These are phyloP conservation scores for Micromussa lordhowensis DNA, from an alignment of 92 coral and sea anemone genomes.

Conservation along the genomic window DNA sequence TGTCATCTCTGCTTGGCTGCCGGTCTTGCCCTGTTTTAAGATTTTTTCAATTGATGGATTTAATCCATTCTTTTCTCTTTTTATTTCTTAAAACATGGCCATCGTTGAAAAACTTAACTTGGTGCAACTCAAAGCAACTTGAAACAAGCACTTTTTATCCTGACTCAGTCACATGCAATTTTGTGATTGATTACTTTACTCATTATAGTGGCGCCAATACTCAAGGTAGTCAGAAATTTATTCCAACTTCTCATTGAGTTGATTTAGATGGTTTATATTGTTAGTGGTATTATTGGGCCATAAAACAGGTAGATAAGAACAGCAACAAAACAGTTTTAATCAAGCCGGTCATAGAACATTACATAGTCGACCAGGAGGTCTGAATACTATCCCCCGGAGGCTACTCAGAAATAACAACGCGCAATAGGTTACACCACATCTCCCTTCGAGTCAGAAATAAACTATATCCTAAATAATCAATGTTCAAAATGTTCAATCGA, in stretches of 20 bases:
- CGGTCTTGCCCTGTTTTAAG: slow-evolving; percentile 52
- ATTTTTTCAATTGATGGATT: slow-evolving; percentile 49
- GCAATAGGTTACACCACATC: neutral
- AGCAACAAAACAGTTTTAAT: too few species aligned
- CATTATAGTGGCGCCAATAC: too few species aligned
- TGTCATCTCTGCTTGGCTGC: slow-evolving; percentile 41
- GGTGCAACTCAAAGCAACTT: too few species aligned
- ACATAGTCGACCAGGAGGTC: neutral
- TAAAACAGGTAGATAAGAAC: too few species aligned
- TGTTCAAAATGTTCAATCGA: neutral
- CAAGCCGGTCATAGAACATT: too few species aligned
- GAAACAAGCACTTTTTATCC: slow-evolving; percentile 17
- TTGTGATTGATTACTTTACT: slow-evolving; percentile 42
- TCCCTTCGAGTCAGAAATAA: neutral
- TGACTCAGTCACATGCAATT: slow-evolving; percentile 30
- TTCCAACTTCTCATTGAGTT: too few species aligned
- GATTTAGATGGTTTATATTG: too few species aligned
- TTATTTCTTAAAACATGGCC: too few species aligned
- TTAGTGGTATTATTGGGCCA: too few species aligned
- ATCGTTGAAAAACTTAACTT: neutral
- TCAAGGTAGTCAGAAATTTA: too few species aligned
- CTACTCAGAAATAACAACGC: neutral
- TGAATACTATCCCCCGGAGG: neutral
- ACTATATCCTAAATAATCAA: neutral
- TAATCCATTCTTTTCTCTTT: slow-evolving; percentile 42